phyloP scores from a whole-genome alignment of 1,140 invertebrate genomes.

The Whitmania pigra region DNA sequence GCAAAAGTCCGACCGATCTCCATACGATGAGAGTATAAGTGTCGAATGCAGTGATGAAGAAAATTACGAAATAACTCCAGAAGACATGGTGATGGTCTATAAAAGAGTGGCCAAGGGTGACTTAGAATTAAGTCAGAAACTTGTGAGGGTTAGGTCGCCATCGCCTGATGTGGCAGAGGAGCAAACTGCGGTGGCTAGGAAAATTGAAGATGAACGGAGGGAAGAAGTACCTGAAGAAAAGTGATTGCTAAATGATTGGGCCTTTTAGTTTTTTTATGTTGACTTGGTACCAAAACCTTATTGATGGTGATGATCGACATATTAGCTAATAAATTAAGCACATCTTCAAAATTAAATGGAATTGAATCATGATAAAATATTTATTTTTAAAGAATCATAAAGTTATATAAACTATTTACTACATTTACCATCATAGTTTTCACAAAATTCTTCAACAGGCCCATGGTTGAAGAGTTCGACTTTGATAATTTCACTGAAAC shows the following conservation, averaged over 20 bases:
- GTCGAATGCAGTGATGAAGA: conserved; percentile 5
- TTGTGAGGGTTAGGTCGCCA: not conserved
- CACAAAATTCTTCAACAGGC: not conserved
- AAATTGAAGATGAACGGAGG: not conserved
- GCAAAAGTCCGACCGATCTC: no score
- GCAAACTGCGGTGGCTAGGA: not conserved
- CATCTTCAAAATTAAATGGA: no score
- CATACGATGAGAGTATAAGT: no score
- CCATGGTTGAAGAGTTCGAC: not conserved
- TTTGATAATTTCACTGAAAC: not conserved
- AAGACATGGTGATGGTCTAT: not conserved
- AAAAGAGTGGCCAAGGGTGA: not conserved
- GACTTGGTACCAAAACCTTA: no score
- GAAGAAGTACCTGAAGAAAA: conserved; percentile 1
- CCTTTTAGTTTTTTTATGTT: no score
- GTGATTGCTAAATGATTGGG: not conserved
- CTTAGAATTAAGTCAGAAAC: not conserved
- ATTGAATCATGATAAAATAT: no score
- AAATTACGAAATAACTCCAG: conserved; percentile 7
- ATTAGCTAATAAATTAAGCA: no score
- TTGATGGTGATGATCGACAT: no score
- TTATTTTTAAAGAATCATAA: no score
- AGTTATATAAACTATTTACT: not conserved
- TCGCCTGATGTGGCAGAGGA: not conserved
- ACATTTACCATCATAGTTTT: not conserved